Evolutionary conservation across 1,140 invertebrate genomes (phyloP).

Genomic region (Elysia chlorotica): DNA sequence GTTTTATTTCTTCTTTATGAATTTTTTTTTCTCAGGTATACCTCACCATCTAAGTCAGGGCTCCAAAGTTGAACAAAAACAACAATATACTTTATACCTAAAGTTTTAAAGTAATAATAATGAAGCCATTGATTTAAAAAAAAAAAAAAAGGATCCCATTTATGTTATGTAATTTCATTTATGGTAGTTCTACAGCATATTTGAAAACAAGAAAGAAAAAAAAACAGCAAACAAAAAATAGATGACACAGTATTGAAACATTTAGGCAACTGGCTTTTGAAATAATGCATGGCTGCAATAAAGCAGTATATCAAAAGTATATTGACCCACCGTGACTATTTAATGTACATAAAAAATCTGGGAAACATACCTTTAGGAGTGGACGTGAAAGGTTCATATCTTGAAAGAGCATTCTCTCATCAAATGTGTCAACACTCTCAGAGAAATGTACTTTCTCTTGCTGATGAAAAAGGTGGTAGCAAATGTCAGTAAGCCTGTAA

Average conservation of each 20-base stretch:
- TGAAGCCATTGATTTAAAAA: too few species aligned
- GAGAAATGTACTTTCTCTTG: slow-evolving; percentile 68
- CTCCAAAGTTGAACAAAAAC: too few species aligned
- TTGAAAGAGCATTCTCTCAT: slow-evolving; percentile 79
- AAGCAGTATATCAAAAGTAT: background rate
- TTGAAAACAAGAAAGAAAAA: too few species aligned
- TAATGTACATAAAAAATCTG: background rate
- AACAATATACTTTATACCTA: too few species aligned
- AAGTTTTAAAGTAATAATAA: too few species aligned
- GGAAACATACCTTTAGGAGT: slow-evolving; percentile 72
- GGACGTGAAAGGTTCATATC: slow-evolving; percentile 93
- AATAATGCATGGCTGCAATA: background rate
- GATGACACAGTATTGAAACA: background rate
- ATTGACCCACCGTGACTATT: background rate
- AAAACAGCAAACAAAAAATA: background rate
- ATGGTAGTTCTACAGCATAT: too few species aligned
- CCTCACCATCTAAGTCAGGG: too few species aligned
- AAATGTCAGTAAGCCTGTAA: background rate
- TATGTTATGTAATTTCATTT: too few species aligned
- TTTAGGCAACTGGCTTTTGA: too few species aligned
- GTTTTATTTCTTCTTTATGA: too few species aligned
- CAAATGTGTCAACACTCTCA: slow-evolving; percentile 71
- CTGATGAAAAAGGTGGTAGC: slow-evolving; percentile 6
- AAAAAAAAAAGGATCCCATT: too few species aligned
- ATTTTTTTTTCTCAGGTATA: too few species aligned